These are phyloP conservation scores for Brachyhypopomus gauderio DNA, from an alignment of 2,113 vertebrate species.

Conservation along the genomic window DNA sequence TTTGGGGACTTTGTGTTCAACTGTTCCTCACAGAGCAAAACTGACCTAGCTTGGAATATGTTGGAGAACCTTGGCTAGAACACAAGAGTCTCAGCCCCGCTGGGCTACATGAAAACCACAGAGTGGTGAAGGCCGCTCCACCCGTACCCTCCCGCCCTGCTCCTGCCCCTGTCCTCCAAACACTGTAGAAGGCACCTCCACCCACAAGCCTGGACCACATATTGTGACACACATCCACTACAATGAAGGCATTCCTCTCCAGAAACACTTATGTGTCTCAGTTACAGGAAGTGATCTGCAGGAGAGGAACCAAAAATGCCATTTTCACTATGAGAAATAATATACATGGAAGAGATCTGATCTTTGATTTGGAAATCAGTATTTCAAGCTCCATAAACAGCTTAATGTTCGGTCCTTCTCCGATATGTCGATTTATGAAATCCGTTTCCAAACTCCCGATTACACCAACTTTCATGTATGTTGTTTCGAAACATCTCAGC, in stretches of 20 bases:
- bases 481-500: too few relatives aligned
- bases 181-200: neutral
- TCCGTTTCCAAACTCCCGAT: neutral
- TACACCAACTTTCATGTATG: too few relatives aligned
- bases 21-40: neutral
- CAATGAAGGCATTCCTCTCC: neutral
- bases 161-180: neutral
- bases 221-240: neutral
- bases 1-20: too few relatives aligned
- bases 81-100: neutral
- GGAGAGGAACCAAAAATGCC: slow-evolving; percentile 19
- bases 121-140: neutral
- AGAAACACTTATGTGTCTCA: neutral
- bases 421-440: neutral
- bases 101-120: neutral
- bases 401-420: too few relatives aligned
- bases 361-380: neutral
- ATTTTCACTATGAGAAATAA: slow-evolving; percentile 38
- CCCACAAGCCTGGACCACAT: neutral
- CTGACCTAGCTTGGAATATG: neutral
- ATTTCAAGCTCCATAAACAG: neutral
- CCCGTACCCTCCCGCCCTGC: neutral
- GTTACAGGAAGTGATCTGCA: slow-evolving; percentile 32
- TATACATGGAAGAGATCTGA: neutral
- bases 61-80: slow-evolving; percentile 1